phyloP scores from a whole-genome alignment of 2,113 vertebrate species.

The Tragulus kanchil region DNA sequence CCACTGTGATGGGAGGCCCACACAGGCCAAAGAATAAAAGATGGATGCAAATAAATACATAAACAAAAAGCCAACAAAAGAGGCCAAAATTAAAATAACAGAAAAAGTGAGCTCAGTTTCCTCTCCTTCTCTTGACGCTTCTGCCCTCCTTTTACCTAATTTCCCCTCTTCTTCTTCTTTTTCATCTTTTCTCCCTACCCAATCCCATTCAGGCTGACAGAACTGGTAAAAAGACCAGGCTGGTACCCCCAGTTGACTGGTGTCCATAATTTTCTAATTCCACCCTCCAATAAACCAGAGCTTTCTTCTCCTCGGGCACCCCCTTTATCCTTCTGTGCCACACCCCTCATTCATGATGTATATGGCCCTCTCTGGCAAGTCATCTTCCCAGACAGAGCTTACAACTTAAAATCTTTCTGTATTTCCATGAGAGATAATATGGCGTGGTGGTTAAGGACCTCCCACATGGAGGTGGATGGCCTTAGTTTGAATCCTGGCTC shows the following conservation, averaged over 20 bases:
- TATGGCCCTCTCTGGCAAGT: background rate
- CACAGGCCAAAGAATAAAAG: too few relatives aligned
- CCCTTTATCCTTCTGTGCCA: background rate
- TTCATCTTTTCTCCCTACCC: background rate
- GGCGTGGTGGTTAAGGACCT: background rate
- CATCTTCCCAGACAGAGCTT: background rate
- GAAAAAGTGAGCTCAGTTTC: background rate
- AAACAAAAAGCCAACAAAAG: too few relatives aligned
- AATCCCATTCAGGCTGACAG: background rate
- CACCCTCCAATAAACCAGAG: background rate
- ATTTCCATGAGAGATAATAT: background rate
- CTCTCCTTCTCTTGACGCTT: background rate
- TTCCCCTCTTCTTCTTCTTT: background rate
- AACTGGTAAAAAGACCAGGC: background rate
- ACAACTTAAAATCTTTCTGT: background rate
- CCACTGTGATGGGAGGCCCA: too few relatives aligned
- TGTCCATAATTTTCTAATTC: background rate
- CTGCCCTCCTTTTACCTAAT: background rate
- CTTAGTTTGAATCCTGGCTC: constrained; percentile 14
- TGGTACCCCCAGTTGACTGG: background rate
- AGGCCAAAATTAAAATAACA: too few relatives aligned
- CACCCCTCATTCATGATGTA: background rate
- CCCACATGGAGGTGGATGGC: background rate
- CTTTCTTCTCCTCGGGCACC: background rate
- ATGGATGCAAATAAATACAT: too few relatives aligned